Percentiles rank a stretch among this genome's conserved stretches.
phyloP scores from a whole-genome alignment of 1,140 invertebrate species.

The Steinernema feltiae region DNA sequence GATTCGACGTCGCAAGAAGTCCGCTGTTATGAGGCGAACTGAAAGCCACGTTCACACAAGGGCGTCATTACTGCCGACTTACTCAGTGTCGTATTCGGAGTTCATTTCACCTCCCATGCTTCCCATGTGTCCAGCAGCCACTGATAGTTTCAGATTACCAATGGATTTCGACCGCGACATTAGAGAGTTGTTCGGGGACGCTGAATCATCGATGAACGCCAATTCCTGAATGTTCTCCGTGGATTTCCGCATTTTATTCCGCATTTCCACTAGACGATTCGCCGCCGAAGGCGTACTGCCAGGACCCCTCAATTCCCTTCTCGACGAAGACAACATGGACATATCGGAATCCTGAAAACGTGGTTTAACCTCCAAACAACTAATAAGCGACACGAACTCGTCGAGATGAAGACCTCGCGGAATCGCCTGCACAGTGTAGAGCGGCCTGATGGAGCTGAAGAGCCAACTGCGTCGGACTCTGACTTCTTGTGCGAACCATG shows the following conservation, averaged over 20 bases:
- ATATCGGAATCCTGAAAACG: neutral
- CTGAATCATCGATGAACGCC: neutral
- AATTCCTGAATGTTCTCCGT: slow-evolving; percentile 30
- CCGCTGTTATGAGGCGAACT: neutral
- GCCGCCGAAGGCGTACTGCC: slow-evolving; percentile 4
- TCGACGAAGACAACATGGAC: slow-evolving; percentile 24
- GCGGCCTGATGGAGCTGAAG: neutral
- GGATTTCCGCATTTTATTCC: slow-evolving; percentile 35
- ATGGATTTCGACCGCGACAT: slow-evolving; percentile 45
- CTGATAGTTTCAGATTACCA: slow-evolving; percentile 40
- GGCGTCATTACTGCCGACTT: too few relatives aligned
- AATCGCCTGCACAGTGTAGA: neutral
- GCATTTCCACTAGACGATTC: slow-evolving; percentile 29
- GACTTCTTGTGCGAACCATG: neutral
- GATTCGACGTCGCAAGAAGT: slow-evolving; percentile 18
- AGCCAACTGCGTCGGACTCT: slow-evolving; percentile 23
- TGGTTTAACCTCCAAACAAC: neutral
- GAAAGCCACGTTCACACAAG: neutral
- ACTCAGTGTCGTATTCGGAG: slow-evolving; percentile 11
- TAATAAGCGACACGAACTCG: neutral
- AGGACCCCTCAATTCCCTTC: slow-evolving; percentile 24
- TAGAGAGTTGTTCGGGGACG: slow-evolving; percentile 17
- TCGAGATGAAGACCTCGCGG: neutral
- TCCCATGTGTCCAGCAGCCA: slow-evolving; percentile 3
- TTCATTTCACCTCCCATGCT: neutral